Evolutionary conservation across 2,888 invertebrate genomes (phyloP), one percentile per base, ranked within the genome.

Genomic region (Cantharis rustica): DNA sequence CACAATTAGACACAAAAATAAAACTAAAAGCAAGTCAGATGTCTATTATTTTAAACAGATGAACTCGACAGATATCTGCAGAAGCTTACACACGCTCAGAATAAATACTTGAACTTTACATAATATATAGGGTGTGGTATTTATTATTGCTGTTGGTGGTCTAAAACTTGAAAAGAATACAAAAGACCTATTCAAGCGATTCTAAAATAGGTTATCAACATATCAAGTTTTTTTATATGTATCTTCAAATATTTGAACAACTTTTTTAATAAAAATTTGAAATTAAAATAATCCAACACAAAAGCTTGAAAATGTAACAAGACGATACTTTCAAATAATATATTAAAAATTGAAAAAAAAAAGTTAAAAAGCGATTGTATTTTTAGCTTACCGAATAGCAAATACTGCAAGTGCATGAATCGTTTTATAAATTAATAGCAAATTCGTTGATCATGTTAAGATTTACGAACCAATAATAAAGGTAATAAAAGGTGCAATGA

Each of bases 71-170:
- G 72, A 72, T 72, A 61, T 68, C 66, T 72, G 23, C 47, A 68
- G 66, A 61, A 47, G 20, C 27, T 72, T 61, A 66, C 68, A 31
- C 20, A 47, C 72, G 7, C 23, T 47, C 47, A 20, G 72, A 71
- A 71, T 71, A 71, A 63, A 71, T 16, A 69, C 15, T 66, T 20
- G n/a, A 66, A 17, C 23, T 66, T 9, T n/a, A 66, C 23, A 23
- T 63, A 16, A 27, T 27, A 31, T 61, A 17, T 71, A 15, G 71
- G 71, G 71, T 71, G 71, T 71, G 71, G 71, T 64, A 64, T 64
- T 16, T 47, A 31, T 47, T 47, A 47, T 64, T 64, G 26, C 15
- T n/a, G 63, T 27, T 71, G 64, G 63, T 64, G 64, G 71, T 71
- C 71, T 63, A 71, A 64, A 64, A 63, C 31, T 31, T 31, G 64